Evolutionary conservation across 2,113 vertebrate genomes (phyloP).

Genomic region (Clinocottus analis): DNA sequence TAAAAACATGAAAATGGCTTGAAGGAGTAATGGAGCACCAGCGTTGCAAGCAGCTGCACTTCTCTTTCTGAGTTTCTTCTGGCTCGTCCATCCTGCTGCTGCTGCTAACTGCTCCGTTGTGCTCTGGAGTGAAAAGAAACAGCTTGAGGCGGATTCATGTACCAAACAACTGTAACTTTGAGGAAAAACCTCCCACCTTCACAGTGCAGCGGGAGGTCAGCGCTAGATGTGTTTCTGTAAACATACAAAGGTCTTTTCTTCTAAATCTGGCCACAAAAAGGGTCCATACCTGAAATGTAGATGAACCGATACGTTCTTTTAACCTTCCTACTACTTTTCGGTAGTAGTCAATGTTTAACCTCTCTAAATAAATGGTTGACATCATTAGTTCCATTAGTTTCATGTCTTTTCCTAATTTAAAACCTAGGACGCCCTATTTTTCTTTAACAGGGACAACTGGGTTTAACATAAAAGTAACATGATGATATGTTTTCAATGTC

Average conservation of each 20-base stretch:
- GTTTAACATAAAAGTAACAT: too few species aligned
- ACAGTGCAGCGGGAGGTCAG: neutral
- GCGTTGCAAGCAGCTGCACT: neutral
- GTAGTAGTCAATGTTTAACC: too few species aligned
- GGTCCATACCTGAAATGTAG: too few species aligned
- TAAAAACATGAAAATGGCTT: neutral
- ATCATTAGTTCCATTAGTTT: too few species aligned
- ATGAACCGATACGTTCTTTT: neutral
- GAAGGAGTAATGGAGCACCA: neutral
- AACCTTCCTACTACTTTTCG: too few species aligned
- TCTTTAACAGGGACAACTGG: too few species aligned
- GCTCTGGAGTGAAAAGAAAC: neutral
- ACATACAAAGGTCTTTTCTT: neutral
- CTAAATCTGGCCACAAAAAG: neutral
- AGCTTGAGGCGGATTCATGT: neutral
- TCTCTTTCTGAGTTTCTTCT: neutral
- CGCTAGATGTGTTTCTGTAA: neutral
- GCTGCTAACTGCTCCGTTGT: neutral
- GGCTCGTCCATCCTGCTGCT: neutral
- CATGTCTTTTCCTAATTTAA: too few species aligned
- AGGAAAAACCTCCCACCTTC: neutral
- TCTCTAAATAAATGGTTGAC: too few species aligned
- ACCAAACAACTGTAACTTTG: neutral
- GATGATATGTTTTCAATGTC: too few species aligned
- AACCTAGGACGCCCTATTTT: too few species aligned